Evolutionary conservation across 53 echinoderm and acorn worm species (phyloP).

Genomic region (Mesocentrotus franciscanus): DNA sequence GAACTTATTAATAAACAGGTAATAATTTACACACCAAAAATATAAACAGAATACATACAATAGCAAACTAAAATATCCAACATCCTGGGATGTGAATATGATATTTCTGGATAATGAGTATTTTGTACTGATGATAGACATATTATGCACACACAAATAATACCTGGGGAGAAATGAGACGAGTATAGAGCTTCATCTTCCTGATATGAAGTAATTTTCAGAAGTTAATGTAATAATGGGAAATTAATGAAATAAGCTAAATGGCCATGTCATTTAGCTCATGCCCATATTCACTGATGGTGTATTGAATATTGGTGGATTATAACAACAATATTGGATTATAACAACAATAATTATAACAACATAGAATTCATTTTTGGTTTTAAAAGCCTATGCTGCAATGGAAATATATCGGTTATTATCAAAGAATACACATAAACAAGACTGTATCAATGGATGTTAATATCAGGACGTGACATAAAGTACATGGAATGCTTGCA

Average conservation of each 20-base stretch:
- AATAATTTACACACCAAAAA: conserved; percentile 55
- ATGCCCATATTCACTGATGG: neutral
- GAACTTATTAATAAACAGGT: neutral
- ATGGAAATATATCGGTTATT: neutral
- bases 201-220: neutral
- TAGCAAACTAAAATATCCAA: conserved; percentile 24
- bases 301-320: neutral
- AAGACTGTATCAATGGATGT: neutral
- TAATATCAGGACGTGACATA: neutral
- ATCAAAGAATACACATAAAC: neutral
- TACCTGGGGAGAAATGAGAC: neutral
- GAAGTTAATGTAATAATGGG: neutral
- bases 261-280: too few relatives aligned
- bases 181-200: neutral
- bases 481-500: neutral
- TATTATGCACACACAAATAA: conserved; percentile 44
- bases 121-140: conserved; percentile 27
- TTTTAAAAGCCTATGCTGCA: neutral
- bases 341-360: neutral
- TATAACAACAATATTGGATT: neutral
- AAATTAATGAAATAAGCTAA: too few relatives aligned
- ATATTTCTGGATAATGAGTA: neutral
- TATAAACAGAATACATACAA: conserved; percentile 55
- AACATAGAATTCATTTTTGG: neutral
- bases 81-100: neutral